Evolutionary conservation across 2,797 vertebrate species (phyloP).

Genomic region (Callimico goeldii): DNA sequence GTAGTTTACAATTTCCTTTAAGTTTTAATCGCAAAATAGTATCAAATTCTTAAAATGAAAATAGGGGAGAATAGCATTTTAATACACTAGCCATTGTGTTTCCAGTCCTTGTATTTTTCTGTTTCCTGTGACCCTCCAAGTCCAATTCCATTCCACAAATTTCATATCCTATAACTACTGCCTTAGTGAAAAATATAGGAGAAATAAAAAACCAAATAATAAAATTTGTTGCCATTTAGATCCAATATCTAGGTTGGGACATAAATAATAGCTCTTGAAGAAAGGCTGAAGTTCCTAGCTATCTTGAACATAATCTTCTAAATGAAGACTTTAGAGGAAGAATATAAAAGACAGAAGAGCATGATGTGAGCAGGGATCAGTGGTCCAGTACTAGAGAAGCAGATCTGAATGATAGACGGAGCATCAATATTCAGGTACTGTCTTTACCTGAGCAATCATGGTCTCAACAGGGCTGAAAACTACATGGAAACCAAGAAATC

Average conservation of each 20-base stretch:
- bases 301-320: neutral
- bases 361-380: neutral
- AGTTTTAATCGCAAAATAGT: neutral
- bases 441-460: neutral
- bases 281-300: neutral
- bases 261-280: neutral
- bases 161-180: neutral
- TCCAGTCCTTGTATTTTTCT: neutral
- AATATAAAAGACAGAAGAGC: neutral
- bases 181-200: neutral
- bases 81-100: neutral
- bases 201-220: neutral
- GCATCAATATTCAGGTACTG: neutral
- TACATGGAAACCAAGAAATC: neutral
- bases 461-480: neutral
- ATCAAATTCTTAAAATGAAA: neutral
- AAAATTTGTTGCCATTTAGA: neutral
- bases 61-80: neutral
- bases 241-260: neutral
- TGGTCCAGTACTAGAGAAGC: neutral
- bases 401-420: neutral
- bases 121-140: neutral
- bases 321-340: neutral
- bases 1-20: neutral
- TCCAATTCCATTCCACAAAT: neutral